A percentile compares a stretch with the other conserved stretches of the same genome.
phyloP scores from a whole-genome alignment of 2,113 vertebrate genomes.

The Speoplatyrhinus poulsoni region DNA sequence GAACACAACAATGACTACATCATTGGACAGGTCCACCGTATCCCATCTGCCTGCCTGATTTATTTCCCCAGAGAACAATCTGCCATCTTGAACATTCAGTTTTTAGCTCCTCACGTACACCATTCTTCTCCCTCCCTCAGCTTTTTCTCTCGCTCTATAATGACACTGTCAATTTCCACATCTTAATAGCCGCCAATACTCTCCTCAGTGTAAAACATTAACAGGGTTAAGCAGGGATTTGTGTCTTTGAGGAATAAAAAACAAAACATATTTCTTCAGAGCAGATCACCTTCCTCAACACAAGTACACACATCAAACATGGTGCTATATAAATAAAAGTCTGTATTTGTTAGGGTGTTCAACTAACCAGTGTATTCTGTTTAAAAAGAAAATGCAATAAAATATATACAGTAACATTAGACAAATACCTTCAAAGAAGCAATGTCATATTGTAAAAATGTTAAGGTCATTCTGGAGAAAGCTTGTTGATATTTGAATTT shows the following conservation, averaged over 20 bases:
- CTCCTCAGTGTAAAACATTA: constrained; percentile 2
- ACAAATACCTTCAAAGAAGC: too few relatives aligned
- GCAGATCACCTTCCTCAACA: constrained; percentile 3
- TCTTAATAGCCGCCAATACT: neutral
- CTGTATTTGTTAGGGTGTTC: neutral
- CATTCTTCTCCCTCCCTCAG: neutral
- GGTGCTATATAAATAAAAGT: neutral
- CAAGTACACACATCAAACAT: constrained; percentile 7
- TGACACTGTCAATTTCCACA: neutral
- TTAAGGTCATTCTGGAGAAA: too few relatives aligned
- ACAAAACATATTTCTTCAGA: neutral
- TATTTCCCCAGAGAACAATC: constrained; percentile 56
- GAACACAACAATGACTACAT: neutral
- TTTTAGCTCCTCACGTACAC: neutral
- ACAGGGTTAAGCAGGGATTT: constrained; percentile 29
- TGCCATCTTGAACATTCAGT: constrained; percentile 28
- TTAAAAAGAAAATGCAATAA: too few relatives aligned
- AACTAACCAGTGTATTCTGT: too few relatives aligned
- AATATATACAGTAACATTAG: too few relatives aligned
- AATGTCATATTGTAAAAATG: too few relatives aligned
- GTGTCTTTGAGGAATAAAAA: neutral
- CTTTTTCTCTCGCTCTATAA: neutral
- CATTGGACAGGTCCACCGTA: constrained; percentile 30
- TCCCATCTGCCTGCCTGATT: constrained; percentile 53
- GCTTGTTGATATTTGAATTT: too few relatives aligned